Evolutionary conservation across 2,797 vertebrate species (phyloP).

Genomic region (Sebastes baramenuke): DNA sequence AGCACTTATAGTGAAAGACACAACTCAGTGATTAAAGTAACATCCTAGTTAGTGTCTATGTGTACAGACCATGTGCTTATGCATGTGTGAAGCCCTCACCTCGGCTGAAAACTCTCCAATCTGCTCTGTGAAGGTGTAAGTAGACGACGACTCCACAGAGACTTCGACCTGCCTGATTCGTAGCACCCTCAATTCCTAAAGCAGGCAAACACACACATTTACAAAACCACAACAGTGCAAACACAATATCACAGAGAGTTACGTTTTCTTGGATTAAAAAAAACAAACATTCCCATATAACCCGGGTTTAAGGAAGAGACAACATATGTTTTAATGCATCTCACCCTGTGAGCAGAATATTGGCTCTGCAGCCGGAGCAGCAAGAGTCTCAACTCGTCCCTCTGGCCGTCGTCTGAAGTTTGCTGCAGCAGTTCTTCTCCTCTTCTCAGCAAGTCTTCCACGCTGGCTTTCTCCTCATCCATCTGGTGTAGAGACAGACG

Average conservation of each 20-base stretch:
- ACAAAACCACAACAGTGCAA: neutral
- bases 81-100: constrained; percentile 40
- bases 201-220: neutral
- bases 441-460: constrained; percentile 90
- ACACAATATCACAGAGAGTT: neutral
- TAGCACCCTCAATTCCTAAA: constrained; percentile 80
- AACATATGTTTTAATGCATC: neutral
- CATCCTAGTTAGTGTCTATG: neutral
- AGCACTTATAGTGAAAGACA: neutral
- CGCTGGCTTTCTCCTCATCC: constrained; percentile 89
- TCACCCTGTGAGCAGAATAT: constrained; percentile 85
- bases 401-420: constrained; percentile 83
- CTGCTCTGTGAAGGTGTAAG: constrained; percentile 76
- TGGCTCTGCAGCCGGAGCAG: constrained; percentile 89
- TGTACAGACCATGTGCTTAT: neutral
- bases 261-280: neutral
- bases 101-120: constrained; percentile 44
- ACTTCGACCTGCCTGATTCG: constrained; percentile 71
- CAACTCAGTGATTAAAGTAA: neutral
- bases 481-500: constrained; percentile 74
- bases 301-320: neutral
- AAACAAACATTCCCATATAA: neutral
- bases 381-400: constrained; percentile 87
- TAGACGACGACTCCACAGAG: constrained; percentile 67
- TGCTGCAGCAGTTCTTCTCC: constrained; percentile 89